These are phyloP conservation scores for Drosophila azteca DNA, from an alignment of 1,140 invertebrate species.

Conservation along the genomic window DNA sequence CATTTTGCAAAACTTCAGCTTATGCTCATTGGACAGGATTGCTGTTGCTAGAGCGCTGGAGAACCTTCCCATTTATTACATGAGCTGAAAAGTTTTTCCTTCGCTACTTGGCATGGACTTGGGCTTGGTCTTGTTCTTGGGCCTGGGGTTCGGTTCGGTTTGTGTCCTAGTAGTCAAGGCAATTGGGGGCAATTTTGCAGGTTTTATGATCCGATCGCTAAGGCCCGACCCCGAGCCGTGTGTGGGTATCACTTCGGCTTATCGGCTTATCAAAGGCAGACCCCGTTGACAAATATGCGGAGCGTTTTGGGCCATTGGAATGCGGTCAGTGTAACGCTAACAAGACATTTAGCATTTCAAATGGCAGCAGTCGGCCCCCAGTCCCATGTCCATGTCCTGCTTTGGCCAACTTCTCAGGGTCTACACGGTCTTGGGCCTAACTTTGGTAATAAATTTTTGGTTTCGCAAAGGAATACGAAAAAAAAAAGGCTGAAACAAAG, in stretches of 20 bases:
- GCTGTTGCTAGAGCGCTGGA: constrained; percentile 3
- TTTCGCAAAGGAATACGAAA: constrained; percentile 49
- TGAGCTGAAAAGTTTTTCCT: constrained; percentile 62
- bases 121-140: not conserved
- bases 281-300: constrained; percentile 73
- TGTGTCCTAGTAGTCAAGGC: constrained; percentile 30
- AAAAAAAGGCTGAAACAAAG: constrained; percentile 25
- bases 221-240: constrained; percentile 21
- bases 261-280: constrained; percentile 62
- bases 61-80: constrained; percentile 65
- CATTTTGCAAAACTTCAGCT: constrained; percentile 64
- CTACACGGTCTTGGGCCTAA: constrained; percentile 53
- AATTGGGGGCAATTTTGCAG: constrained; percentile 59
- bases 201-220: constrained; percentile 75
- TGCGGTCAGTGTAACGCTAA: constrained; percentile 74
- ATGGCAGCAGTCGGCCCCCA: constrained; percentile 24
- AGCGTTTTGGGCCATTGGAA: constrained; percentile 60
- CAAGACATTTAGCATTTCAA: constrained; percentile 73
- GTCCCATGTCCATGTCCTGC: constrained; percentile 2
- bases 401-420: constrained; percentile 54
- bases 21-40: constrained; percentile 54
- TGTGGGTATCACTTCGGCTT: constrained; percentile 66
- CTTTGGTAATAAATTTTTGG: constrained; percentile 78
- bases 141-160: constrained; percentile 13
- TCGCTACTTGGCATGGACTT: not conserved